Conservation (phyloP, 2,888 invertebrate species). For the Chymomyza caudatula region DNA sequence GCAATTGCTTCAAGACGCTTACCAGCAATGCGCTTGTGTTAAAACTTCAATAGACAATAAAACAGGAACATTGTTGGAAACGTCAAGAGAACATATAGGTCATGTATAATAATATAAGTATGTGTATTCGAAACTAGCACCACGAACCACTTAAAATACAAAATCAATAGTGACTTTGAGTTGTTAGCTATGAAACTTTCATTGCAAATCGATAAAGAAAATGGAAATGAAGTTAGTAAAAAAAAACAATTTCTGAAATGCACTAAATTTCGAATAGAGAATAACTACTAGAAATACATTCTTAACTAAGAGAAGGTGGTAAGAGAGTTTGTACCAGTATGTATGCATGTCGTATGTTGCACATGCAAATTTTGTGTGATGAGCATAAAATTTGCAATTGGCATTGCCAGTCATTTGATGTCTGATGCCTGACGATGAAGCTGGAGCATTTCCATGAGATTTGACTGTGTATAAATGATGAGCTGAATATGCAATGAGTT, state of each 20-base stretch:
- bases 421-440: constrained; percentile 7
- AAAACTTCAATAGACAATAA: neutral
- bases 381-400: constrained; percentile 31
- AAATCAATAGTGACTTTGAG: neutral
- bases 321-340: neutral
- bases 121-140: neutral
- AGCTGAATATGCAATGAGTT: constrained; percentile 27
- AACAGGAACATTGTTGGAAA: neutral
- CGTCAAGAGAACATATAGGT: neutral
- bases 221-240: constrained; percentile 28
- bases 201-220: constrained; percentile 3
- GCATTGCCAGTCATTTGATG: constrained; percentile 16
- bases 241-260: neutral
- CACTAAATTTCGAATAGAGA: neutral
- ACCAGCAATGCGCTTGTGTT: no score
- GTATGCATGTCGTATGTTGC: neutral
- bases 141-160: neutral
- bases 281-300: neutral
- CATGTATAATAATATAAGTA: neutral
- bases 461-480: neutral
- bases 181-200: neutral
- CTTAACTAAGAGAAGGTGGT: no score
- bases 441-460: constrained; percentile 6
- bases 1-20: neutral
- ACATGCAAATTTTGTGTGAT: neutral